Percentiles rank a stretch among this genome's conserved stretches.
Conservation (phyloP, 1,140 invertebrate species). For the Drosophila saltans region DNA sequence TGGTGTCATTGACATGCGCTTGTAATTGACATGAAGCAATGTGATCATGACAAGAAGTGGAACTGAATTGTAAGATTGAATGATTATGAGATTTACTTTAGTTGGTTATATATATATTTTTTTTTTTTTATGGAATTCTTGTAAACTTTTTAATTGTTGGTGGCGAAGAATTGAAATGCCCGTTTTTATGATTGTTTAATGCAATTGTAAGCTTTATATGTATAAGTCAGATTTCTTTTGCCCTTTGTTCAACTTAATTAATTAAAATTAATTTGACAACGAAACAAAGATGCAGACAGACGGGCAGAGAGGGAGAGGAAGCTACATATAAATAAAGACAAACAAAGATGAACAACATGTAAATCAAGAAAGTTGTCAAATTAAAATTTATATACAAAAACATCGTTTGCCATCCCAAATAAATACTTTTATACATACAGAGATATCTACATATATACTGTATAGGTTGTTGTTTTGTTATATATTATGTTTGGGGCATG, state of each 20-base stretch:
- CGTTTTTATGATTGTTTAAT: background rate
- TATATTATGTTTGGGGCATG: conserved; percentile 7
- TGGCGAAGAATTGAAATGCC: too few species aligned
- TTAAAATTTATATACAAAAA: conserved; percentile 23
- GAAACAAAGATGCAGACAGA: conserved; percentile 4
- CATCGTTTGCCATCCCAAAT: too few species aligned
- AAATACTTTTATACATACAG: too few species aligned
- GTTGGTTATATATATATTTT: background rate
- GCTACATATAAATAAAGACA: background rate
- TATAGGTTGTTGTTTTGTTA: background rate
- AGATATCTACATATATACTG: background rate
- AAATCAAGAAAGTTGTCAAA: conserved; percentile 44
- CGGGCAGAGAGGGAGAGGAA: background rate
- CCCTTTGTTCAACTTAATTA: conserved; percentile 33
- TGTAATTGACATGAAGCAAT: background rate
- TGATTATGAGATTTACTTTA: background rate
- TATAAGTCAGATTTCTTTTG: background rate
- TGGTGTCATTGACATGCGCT: background rate
- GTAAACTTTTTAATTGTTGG: too few species aligned
- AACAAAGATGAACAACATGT: conserved; percentile 13
- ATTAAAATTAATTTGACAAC: conserved; percentile 45
- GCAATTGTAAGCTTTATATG: background rate
- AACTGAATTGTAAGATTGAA: background rate
- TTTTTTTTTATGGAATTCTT: background rate
- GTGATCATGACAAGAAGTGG: background rate